Percentiles rank a stretch among this genome's conserved stretches.
Conservation (phyloP, 1,140 invertebrate species). For the Drosophila pectinifera region DNA sequence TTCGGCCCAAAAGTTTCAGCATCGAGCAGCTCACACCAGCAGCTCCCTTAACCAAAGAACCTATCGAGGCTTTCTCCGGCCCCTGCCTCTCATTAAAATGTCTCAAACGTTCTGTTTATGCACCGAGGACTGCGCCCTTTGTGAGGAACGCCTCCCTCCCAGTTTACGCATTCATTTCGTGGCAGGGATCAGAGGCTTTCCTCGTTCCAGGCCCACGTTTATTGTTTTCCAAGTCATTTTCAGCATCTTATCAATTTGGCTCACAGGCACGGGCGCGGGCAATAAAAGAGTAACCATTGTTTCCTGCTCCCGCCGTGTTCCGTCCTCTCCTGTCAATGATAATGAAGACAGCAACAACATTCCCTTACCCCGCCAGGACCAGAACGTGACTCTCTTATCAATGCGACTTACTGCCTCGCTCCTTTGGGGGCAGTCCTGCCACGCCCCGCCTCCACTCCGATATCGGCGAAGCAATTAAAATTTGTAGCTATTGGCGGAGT, state of each 20-base stretch:
- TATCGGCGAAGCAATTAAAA: constrained; percentile 79
- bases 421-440: constrained; percentile 17
- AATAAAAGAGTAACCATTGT: constrained; percentile 82
- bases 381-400: constrained; percentile 81
- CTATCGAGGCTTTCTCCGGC: constrained; percentile 12
- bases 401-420: constrained; percentile 59
- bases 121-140: constrained; percentile 49
- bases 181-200: constrained; percentile 58
- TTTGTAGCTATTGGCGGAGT: constrained; percentile 72
- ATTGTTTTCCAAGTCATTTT: constrained; percentile 81
- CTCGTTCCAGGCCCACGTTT: constrained; percentile 79
- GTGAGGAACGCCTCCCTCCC: not conserved
- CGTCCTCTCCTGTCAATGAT: constrained; percentile 65
- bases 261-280: constrained; percentile 67
- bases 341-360: constrained; percentile 80
- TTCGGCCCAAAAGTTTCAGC: constrained; percentile 17
- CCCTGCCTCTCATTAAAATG: constrained; percentile 69
- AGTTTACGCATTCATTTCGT: constrained; percentile 44
- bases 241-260: constrained; percentile 82
- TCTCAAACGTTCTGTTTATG: constrained; percentile 77
- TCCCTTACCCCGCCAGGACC: constrained; percentile 44
- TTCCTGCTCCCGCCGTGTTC: constrained; percentile 28
- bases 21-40: not conserved
- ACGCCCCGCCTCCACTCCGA: constrained; percentile 19
- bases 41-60: not conserved